These are phyloP conservation scores for Muschampia plurimacula DNA, from an alignment of 2,888 invertebrate genomes.

Conservation along the genomic window DNA sequence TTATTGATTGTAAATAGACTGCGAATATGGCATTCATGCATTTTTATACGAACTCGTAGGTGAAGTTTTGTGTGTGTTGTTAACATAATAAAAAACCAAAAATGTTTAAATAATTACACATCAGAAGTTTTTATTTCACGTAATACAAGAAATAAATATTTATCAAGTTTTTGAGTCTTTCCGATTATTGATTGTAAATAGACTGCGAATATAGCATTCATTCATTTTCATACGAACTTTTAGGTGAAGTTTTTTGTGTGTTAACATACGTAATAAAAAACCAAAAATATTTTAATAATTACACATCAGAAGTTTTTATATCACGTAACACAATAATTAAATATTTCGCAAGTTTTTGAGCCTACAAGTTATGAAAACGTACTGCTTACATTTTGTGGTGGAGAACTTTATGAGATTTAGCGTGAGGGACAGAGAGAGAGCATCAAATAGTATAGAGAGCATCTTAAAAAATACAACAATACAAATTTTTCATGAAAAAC, in stretches of 20 bases:
- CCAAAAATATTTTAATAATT: constrained; percentile 11
- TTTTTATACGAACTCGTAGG: constrained; percentile 72
- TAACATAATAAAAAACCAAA: constrained; percentile 36
- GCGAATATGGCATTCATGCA: constrained; percentile 70
- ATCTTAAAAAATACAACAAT: too few relatives aligned
- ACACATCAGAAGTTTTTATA: constrained; percentile 16
- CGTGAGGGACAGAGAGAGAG: too few relatives aligned
- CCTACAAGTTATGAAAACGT: not conserved
- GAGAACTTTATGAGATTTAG: too few relatives aligned
- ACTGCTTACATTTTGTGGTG: too few relatives aligned
- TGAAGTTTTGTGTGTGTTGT: constrained; percentile 57
- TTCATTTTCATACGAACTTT: constrained; percentile 77
- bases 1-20: constrained; percentile 58
- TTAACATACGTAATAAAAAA: constrained; percentile 49
- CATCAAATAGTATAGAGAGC: too few relatives aligned
- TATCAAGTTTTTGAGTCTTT: constrained; percentile 17
- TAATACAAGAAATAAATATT: not conserved
- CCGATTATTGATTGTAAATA: constrained; percentile 58
- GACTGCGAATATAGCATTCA: constrained; percentile 62
- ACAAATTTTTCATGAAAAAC: too few relatives aligned
- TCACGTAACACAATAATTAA: not conserved
- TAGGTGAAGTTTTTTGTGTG: constrained; percentile 55
- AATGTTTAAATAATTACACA: constrained; percentile 9
- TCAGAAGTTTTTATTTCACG: constrained; percentile 17
- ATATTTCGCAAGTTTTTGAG: not conserved